These are phyloP conservation scores for Agrochola lychnidis DNA, from an alignment of 2,888 invertebrate genomes.

Conservation along the genomic window DNA sequence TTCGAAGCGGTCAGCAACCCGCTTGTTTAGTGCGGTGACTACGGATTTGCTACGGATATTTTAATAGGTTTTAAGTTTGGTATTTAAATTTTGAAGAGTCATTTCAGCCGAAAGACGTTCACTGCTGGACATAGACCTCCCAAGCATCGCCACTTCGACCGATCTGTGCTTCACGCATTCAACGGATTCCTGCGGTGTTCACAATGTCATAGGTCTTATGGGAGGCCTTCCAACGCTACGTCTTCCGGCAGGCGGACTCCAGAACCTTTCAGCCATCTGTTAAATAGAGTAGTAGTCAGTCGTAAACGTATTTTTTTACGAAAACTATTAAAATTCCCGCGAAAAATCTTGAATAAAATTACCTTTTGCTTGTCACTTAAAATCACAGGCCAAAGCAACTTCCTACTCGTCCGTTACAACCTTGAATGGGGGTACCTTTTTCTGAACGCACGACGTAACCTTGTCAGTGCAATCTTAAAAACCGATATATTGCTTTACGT, in stretches of 20 bases:
- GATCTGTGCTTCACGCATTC: background rate
- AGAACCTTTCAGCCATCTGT: background rate
- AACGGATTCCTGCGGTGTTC: background rate
- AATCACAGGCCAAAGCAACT: background rate
- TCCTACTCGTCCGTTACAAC: background rate
- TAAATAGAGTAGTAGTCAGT: background rate
- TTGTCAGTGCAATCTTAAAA: slow-evolving; percentile 34
- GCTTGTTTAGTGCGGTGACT: background rate
- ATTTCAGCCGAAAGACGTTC: background rate
- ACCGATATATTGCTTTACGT: slow-evolving; percentile 30
- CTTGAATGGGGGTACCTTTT: slow-evolving; percentile 11
- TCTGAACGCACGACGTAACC: slow-evolving; percentile 3
- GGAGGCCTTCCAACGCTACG: background rate
- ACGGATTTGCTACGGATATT: background rate
- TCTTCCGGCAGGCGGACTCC: background rate
- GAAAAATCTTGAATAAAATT: background rate
- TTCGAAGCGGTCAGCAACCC: slow-evolving; percentile 14
- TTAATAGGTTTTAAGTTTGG: background rate
- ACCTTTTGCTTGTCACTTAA: background rate
- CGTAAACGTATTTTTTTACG: background rate
- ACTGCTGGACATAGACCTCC: background rate
- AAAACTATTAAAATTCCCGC: background rate
- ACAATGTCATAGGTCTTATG: background rate
- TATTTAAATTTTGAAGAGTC: background rate
- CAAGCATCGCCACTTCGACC: background rate